phyloP scores from a whole-genome alignment of 2,888 invertebrate species.

The Perizoma affinitatum region DNA sequence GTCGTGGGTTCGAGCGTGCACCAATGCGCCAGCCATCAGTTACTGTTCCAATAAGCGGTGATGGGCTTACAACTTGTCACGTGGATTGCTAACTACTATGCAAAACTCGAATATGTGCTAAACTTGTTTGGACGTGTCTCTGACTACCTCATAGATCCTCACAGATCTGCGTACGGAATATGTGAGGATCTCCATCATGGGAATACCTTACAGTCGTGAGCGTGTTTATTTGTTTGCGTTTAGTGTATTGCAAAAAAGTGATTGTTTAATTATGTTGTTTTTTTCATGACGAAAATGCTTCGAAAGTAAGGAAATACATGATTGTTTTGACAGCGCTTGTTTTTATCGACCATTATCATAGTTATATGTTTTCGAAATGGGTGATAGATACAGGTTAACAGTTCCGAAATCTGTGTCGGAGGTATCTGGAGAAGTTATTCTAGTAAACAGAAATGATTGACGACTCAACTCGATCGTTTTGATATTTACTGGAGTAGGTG shows the following conservation, averaged over 20 bases:
- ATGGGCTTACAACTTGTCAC: too few species aligned
- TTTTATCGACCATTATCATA: slow-evolving; percentile 47
- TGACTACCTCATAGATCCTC: too few species aligned
- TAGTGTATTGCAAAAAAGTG: background rate
- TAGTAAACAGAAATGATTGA: slow-evolving; percentile 28
- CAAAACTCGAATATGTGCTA: too few species aligned
- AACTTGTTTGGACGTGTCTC: too few species aligned
- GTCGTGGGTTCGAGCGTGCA: too few species aligned
- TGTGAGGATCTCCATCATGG: too few species aligned
- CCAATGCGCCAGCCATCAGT: too few species aligned
- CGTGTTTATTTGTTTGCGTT: too few species aligned
- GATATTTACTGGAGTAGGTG: background rate
- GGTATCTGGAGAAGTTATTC: slow-evolving; percentile 26
- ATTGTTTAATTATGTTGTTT: slow-evolving; percentile 2
- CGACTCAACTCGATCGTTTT: slow-evolving; percentile 7
- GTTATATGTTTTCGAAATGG: slow-evolving; percentile 52
- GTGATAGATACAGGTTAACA: slow-evolving; percentile 41
- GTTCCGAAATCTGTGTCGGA: slow-evolving; percentile 28
- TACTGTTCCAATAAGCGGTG: too few species aligned
- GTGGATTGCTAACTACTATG: too few species aligned
- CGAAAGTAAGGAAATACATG: slow-evolving; percentile 4
- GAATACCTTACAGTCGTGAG: too few species aligned
- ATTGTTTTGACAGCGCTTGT: slow-evolving; percentile 36
- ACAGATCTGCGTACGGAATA: too few species aligned
- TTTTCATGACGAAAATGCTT: slow-evolving; percentile 1